Evolutionary conservation across 2,888 invertebrate genomes (phyloP).

Genomic region (Cetonia aurata): DNA sequence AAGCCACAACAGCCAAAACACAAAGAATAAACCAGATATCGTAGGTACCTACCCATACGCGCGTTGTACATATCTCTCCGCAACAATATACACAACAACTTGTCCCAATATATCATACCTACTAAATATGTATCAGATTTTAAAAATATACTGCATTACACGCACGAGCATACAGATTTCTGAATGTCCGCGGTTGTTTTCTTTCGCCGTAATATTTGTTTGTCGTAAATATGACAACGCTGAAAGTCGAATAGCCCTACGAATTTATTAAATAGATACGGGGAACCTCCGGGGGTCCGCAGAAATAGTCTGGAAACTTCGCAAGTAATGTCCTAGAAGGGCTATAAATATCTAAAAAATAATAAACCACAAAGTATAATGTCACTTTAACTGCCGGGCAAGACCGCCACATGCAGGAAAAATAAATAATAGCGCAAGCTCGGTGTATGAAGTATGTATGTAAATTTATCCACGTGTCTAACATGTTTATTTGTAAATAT

Average conservation of each 20-base stretch:
- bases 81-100: constrained; percentile 18
- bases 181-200: not conserved
- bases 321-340: constrained; percentile 33
- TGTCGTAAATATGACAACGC: constrained; percentile 31
- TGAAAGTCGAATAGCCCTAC: constrained; percentile 25
- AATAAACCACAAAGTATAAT: constrained; percentile 29
- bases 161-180: constrained; percentile 24
- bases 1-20: no score
- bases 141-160: constrained; percentile 14
- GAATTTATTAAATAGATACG: constrained; percentile 32
- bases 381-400: constrained; percentile 22
- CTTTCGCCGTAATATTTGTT: constrained; percentile 23
- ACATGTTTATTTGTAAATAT: constrained; percentile 29
- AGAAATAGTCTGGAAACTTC: constrained; percentile 32
- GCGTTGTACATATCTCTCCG: not conserved
- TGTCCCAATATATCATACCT: constrained; percentile 15
- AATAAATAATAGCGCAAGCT: constrained; percentile 23
- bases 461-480: constrained; percentile 25
- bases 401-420: constrained; percentile 8
- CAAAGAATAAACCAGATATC: not conserved
- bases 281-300: constrained; percentile 22
- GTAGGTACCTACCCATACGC: not conserved
- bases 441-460: constrained; percentile 7
- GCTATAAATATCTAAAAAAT: constrained; percentile 39
- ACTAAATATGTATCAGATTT: constrained; percentile 26